Evolutionary conservation across 1,140 invertebrate genomes (phyloP).

Genomic region (Pygmarrhopalites habei): DNA sequence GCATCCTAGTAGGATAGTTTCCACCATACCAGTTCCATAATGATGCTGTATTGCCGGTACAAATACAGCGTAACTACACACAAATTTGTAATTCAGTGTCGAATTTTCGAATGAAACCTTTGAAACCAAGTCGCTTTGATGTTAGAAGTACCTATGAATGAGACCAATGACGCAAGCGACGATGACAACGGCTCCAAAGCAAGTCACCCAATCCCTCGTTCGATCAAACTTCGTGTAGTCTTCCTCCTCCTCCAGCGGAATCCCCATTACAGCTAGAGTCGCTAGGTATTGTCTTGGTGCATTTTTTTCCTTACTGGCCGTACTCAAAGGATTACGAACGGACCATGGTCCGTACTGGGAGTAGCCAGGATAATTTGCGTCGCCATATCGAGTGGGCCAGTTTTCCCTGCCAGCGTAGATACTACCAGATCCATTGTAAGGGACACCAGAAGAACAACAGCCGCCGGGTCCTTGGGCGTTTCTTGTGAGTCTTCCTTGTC

Average conservation of each 20-base stretch:
- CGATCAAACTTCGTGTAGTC: slow-evolving; percentile 11
- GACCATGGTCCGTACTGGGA: not conserved
- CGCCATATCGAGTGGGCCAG: not conserved
- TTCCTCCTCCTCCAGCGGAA: not conserved
- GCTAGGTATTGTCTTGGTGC: not conserved
- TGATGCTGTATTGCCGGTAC: not conserved
- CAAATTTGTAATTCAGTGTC: too few species aligned
- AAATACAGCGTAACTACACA: slow-evolving; percentile 6
- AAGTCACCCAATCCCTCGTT: slow-evolving; percentile 8
- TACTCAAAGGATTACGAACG: not conserved
- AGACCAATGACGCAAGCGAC: slow-evolving; percentile 7
- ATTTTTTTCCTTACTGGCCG: not conserved
- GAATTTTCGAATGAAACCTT: too few species aligned
- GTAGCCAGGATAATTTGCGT: not conserved
- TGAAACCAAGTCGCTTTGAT: too few species aligned
- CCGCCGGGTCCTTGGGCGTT: not conserved
- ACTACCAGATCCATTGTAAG: not conserved
- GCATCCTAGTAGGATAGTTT: slow-evolving; percentile 8
- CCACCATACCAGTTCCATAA: slow-evolving; percentile 12
- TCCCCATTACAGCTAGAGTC: not conserved
- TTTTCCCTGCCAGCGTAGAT: not conserved
- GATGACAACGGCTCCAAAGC: slow-evolving; percentile 3
- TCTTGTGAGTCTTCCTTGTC: not conserved
- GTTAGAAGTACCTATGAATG: too few species aligned
- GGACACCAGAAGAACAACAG: not conserved